Conservation (phyloP, 2,888 invertebrate genomes). For the Pachymerium ferrugineum region DNA sequence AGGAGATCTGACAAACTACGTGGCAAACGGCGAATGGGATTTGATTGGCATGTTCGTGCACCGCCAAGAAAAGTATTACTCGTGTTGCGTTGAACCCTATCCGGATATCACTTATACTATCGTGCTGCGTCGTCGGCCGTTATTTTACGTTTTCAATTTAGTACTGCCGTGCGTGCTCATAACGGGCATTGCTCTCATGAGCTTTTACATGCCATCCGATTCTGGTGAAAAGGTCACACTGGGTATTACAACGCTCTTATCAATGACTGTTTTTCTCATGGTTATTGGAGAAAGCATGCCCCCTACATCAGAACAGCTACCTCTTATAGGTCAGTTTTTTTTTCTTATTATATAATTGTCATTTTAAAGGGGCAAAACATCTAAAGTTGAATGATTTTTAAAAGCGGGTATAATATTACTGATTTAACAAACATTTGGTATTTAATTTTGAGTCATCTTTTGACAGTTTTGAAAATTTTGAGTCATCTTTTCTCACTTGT, state of each 20-base stretch:
- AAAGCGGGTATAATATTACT: too few relatives aligned
- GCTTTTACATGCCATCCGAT: constrained; percentile 56
- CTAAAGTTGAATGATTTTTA: too few relatives aligned
- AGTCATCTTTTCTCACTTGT: too few relatives aligned
- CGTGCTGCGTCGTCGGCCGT: constrained; percentile 50
- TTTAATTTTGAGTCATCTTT: too few relatives aligned
- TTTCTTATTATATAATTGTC: background rate
- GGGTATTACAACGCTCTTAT: constrained; percentile 54
- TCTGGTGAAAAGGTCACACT: constrained; percentile 52
- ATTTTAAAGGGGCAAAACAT: too few relatives aligned
- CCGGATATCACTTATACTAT: constrained; percentile 53
- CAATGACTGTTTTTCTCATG: constrained; percentile 56
- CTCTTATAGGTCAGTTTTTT: constrained; percentile 52
- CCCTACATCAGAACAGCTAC: constrained; percentile 55
- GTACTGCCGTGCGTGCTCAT: constrained; percentile 53
- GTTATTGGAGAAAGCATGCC: constrained; percentile 56
- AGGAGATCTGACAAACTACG: constrained; percentile 54
- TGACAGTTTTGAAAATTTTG: too few relatives aligned
- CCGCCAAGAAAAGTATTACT: constrained; percentile 44
- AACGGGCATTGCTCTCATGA: constrained; percentile 65
- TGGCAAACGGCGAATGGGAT: constrained; percentile 54
- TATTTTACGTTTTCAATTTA: constrained; percentile 54
- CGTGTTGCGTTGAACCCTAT: constrained; percentile 50
- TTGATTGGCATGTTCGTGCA: constrained; percentile 49
- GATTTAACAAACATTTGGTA: too few relatives aligned